Base-by-base conservation (phyloP, 2,113 vertebrate genomes). In the Ciconia maguari region DNA sequence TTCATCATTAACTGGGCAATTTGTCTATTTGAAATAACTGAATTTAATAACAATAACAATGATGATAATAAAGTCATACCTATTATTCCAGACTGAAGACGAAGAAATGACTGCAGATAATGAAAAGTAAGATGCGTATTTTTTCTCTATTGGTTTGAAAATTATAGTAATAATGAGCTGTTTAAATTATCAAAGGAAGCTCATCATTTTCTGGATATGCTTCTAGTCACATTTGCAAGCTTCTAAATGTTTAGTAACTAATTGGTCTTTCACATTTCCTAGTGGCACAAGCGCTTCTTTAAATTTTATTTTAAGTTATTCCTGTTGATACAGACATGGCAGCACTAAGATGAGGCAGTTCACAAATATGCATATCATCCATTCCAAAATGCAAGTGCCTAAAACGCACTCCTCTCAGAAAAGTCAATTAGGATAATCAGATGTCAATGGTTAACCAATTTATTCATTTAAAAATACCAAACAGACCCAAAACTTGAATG, bases 121-220 rank as follows among this genome's bases (percentile, higher is more conserved):
- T 78, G 55, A 84, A 78, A 92, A 84, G 34, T 48, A 92, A 84
- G 30, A 86, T 42, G n/a, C 1, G 2, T 52, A 16, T 42, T 81
- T 95, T 97, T 86, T 74, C 29, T 86, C 26, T 75, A 24, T 76
- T 74, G 6, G 19, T 70, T 92, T 87, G 69, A 82, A 95, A 94
- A 90, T 79, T 48, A 32, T 78, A 48, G 60, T 44, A 92, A 82
- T 64, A 64, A 81, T 82, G 69, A 93, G 26, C 48, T 87, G 24
- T 75, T 92, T 49, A 89, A 95, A 84, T 89, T 86, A 94, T 75
- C 61, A 74, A 76, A 94, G 66, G 71, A 88, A 93, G 19, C 5
- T 77, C 58, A 92, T 88, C 12, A 48, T 29, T 83, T 88, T 71
- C 55, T 60, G 26, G 29, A 48, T 90, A 75, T 68, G 42, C 24